Evolutionary conservation across 2,113 vertebrate species (phyloP), one percentile per base, ranked within the genome.

Genomic region (Panthera leo): DNA sequence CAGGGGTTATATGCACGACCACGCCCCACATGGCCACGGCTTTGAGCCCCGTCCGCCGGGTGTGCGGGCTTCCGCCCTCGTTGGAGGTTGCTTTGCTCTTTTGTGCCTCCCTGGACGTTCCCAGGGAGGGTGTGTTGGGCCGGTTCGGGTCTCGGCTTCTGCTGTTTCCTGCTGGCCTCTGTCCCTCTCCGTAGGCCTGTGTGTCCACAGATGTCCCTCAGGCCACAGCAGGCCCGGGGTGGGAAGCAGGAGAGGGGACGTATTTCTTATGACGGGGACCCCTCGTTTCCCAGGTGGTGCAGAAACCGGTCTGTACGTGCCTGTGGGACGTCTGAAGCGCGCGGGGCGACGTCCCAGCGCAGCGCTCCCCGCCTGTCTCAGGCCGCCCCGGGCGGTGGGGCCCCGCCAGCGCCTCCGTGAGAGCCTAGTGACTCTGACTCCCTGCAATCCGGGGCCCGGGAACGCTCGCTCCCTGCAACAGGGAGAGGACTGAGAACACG

Each of bases 341-440:
- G 31, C 0, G 2, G 55, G 83, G 19, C 80, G 31, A 68, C 71
- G 18, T 73, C 63, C 34, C 4, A 51, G n/a, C 12, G 6, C 12
- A 13, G 21, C 12, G 39, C 9, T n/a, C 31, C 55, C 27, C 18
- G 0, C 31, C 21, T 9, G 7, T 58, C 71, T 58, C 14, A 23
- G 42, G 19, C 73, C 86, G 78, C 23, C 48, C 51, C 1, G 0
- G 3, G 23, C 31, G 0, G 16, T 65, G 36, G 42, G 55, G 42
- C 2, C 31, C 9, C 25, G 0, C 19, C 12, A 12, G 7, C 1
- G 2, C 5, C 27, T 10, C 13, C 2, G 31, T 48, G n/a, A 31
- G 15, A 34, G 48, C 16, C 1, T 9, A 7, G 10, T 42, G 27
- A 61, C 7, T 39, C 65, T 39, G 31, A 9, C 11, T 3, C 63